These are phyloP conservation scores for Volucella zonaria DNA, from an alignment of 2,888 invertebrate species.

Conservation along the genomic window DNA sequence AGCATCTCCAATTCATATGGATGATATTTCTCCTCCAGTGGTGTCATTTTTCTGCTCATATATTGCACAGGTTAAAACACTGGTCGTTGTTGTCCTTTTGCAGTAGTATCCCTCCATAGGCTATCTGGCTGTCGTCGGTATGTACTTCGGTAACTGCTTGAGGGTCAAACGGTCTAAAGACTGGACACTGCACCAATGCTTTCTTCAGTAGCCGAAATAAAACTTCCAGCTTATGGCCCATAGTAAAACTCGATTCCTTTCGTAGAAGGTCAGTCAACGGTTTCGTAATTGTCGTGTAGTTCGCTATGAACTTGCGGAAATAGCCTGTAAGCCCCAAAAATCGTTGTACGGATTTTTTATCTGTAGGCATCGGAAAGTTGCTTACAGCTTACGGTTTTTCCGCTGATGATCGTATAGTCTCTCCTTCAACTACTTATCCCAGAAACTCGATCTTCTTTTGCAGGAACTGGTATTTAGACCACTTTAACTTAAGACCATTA, in stretches of 20 bases:
- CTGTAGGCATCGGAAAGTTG: conserved; percentile 39
- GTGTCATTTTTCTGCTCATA: conserved; percentile 26
- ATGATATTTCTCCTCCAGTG: conserved; percentile 29
- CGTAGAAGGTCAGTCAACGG: conserved; percentile 76
- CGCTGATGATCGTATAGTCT: conserved; percentile 2
- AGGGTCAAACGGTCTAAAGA: no score
- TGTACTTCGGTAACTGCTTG: no score
- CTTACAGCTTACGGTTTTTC: conserved; percentile 30
- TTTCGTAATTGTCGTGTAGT: conserved; percentile 77
- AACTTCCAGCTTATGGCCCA: no score
- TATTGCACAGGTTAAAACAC: conserved; percentile 58
- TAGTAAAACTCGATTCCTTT: background rate
- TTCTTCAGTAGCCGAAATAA: no score
- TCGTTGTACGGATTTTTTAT: conserved; percentile 23
- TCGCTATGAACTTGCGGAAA: conserved; percentile 38
- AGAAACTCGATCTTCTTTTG: conserved; percentile 32
- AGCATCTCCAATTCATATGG: conserved; percentile 74
- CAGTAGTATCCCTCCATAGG: conserved; percentile 56
- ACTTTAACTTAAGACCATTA: conserved; percentile 27
- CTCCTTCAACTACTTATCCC: conserved; percentile 33
- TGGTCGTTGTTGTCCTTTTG: conserved; percentile 46
- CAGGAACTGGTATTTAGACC: conserved; percentile 32
- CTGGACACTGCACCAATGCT: no score
- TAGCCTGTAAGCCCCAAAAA: conserved; percentile 28
- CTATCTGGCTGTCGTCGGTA: conserved; percentile 9